These are phyloP conservation scores for Ictidomys tridecemlineatus DNA, from an alignment of 2,113 vertebrate species.

Conservation along the genomic window DNA sequence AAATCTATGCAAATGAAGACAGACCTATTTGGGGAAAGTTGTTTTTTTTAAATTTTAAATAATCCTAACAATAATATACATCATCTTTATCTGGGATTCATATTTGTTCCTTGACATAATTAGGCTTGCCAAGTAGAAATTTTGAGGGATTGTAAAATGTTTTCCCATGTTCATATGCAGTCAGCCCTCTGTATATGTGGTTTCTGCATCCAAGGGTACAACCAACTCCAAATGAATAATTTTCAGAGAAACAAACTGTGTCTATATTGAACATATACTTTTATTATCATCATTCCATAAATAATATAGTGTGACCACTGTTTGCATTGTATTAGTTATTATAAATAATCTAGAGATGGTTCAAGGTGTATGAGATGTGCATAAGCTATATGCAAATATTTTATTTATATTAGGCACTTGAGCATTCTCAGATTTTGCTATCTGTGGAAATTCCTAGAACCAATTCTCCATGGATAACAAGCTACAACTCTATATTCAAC, in stretches of 20 bases:
- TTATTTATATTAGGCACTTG: not conserved
- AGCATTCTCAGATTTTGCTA: not conserved
- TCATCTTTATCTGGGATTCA: not conserved
- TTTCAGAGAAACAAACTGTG: not conserved
- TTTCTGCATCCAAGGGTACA: not conserved
- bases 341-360: not conserved
- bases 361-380: too few species aligned
- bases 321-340: not conserved
- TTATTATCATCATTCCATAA: not conserved
- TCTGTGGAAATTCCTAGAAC: not conserved
- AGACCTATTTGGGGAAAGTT: not conserved
- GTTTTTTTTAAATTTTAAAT: not conserved
- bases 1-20: constrained; percentile 4
- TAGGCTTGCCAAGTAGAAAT: not conserved
- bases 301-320: not conserved
- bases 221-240: too few species aligned
- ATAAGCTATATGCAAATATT: too few species aligned
- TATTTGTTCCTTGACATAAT: not conserved
- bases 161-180: not conserved
- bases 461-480: not conserved
- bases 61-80: not conserved
- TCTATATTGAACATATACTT: not conserved
- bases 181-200: not conserved
- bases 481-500: not conserved
- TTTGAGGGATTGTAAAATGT: not conserved